Evolutionary conservation across 2,888 invertebrate species (phyloP).

Genomic region (Sepioteuthis lessoniana): DNA sequence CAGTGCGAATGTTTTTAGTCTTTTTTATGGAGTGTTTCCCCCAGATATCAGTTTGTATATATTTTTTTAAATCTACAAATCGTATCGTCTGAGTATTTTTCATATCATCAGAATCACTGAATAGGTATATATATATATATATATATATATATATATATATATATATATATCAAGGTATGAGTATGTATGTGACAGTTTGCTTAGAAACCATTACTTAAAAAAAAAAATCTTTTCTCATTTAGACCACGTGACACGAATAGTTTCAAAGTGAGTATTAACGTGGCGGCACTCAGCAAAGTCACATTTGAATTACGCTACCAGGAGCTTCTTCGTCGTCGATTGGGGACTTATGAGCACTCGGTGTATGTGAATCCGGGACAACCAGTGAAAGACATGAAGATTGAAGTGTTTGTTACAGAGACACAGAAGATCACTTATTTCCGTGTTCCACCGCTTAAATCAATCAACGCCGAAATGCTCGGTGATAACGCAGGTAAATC

Average conservation of each 20-base stretch:
- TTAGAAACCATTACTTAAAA: too few species aligned
- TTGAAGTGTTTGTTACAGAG: slow-evolving; percentile 82
- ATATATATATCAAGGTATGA: too few species aligned
- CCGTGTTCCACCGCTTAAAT: slow-evolving; percentile 61
- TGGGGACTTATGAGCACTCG: slow-evolving; percentile 82
- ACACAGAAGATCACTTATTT: slow-evolving; percentile 76
- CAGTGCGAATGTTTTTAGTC: too few species aligned
- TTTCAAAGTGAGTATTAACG: slow-evolving; percentile 79
- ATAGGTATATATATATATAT: too few species aligned
- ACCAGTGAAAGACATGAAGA: slow-evolving; percentile 80
- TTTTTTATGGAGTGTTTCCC: too few species aligned
- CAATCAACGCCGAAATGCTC: too few species aligned
- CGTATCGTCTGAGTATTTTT: too few species aligned
- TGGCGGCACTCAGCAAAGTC: slow-evolving; percentile 81
- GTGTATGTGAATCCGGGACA: slow-evolving; percentile 83
- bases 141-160: too few species aligned
- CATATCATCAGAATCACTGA: too few species aligned
- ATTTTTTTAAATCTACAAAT: too few species aligned
- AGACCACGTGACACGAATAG: slow-evolving; percentile 68
- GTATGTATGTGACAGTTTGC: too few species aligned
- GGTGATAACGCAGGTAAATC: neutral
- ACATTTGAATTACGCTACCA: slow-evolving; percentile 84
- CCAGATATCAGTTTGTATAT: too few species aligned
- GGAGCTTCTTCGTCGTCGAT: slow-evolving; percentile 81
- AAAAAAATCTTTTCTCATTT: slow-evolving; percentile 45